Base-by-base conservation (phyloP, 2,888 invertebrate species). In the Poecilus cupreus region DNA sequence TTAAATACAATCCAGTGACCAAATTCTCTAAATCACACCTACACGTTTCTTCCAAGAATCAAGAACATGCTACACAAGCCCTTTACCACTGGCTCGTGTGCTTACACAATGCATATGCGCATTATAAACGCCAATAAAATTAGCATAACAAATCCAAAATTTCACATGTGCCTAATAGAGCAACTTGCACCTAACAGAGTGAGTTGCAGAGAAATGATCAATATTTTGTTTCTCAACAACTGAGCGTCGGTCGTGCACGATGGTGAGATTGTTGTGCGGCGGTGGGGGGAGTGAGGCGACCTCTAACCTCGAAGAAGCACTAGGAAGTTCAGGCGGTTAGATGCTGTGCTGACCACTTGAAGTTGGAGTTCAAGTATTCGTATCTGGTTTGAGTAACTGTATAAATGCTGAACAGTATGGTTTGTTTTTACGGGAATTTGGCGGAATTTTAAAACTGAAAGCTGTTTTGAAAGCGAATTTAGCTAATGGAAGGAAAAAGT, bases 1-100 rank as follows among this genome's bases (percentile, higher is more conserved):
- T 68, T 68, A 37, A 68, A 68, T 68, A 68, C 64, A 68, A 68
- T 68, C 37, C 64, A 18, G 0, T 37, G 16, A 68, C 64, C 64
- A 20, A 68, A 68, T 68, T 68, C 64, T 37, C 18, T 37, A 68
- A 37, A 68, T 37, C 37, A 68, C 64, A 68, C 64, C 64, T 64
- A 64, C 64, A 18, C 16, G 13, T 6, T 11, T 64, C 13, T 64
- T 64, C 64, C 32, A 64, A 26, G 64, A 64, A 64, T 10, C 43
- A 3, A 49, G 20, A 18, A 54, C 54, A 22, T 20, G 2, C 24
- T 13, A 26, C 60, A 6, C 32, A 3, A 26, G 4, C 24, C 13
- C 24, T 24, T 11, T 18, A 11, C 24, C 26, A 60, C 43, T n/a
- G n/a, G 43, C 43, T 1, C 43, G n/a, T 24, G 60, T n/a, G 24